phyloP scores from a whole-genome alignment of 2,888 invertebrate genomes.

The Pheosia gnoma region DNA sequence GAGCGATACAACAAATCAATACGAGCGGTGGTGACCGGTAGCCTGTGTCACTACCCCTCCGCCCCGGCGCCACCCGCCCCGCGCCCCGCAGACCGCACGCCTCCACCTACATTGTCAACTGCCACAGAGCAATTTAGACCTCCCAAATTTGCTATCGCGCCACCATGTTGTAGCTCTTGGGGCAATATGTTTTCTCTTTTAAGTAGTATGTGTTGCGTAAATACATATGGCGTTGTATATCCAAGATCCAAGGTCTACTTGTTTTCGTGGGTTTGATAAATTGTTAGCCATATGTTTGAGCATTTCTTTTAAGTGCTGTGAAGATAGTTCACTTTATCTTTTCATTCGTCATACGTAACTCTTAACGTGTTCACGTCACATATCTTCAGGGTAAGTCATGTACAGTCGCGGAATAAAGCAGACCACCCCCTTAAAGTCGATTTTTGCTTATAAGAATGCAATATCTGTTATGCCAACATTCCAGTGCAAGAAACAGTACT shows the following conservation, averaged over 20 bases:
- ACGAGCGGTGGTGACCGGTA: conserved; percentile 85
- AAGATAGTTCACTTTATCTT: background rate
- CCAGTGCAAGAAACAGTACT: too few relatives aligned
- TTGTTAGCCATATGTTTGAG: background rate
- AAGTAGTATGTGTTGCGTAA: conserved; percentile 30
- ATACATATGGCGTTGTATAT: conserved; percentile 22
- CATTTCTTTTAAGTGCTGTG: background rate
- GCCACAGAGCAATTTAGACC: conserved; percentile 73
- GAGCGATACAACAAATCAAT: conserved; percentile 85
- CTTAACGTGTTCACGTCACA: background rate
- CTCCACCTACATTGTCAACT: conserved; percentile 81
- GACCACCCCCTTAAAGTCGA: too few relatives aligned
- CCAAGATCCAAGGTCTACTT: conserved; percentile 22
- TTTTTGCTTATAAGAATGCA: too few relatives aligned
- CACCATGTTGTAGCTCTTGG: conserved; percentile 44
- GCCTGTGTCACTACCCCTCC: conserved; percentile 81
- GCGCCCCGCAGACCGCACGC: conserved; percentile 73
- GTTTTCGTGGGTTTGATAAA: conserved; percentile 4
- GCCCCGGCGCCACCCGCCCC: conserved; percentile 40
- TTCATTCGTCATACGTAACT: background rate
- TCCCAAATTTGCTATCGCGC: conserved; percentile 57
- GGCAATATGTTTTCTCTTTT: conserved; percentile 40
- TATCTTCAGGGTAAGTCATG: background rate
- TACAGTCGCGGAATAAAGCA: too few relatives aligned
- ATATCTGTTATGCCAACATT: too few relatives aligned